These are phyloP conservation scores for Trachelus iudaicus DNA, from an alignment of 2,888 invertebrate species.

Conservation along the genomic window DNA sequence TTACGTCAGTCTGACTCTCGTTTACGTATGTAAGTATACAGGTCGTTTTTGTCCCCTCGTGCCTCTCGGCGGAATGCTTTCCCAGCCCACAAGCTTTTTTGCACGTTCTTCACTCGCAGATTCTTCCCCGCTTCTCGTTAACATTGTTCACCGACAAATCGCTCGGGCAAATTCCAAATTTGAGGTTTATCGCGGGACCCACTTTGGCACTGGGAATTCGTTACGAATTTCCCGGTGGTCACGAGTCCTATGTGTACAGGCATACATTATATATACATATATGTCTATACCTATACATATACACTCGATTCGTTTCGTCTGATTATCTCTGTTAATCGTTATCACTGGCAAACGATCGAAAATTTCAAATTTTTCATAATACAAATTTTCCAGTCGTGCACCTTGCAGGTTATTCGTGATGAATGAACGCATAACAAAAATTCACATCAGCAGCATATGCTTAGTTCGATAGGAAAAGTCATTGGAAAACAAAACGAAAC, in stretches of 20 bases:
- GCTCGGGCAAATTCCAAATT: not conserved
- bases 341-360: not conserved
- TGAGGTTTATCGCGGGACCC: not conserved
- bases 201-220: not conserved
- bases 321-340: too few species aligned
- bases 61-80: not conserved
- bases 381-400: not conserved
- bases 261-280: too few species aligned
- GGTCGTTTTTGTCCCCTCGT: not conserved
- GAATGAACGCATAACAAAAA: not conserved
- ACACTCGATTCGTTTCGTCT: too few species aligned
- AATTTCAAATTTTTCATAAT: not conserved
- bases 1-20: not conserved
- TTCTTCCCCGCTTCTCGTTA: not conserved
- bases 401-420: not conserved
- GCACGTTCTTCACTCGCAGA: not conserved
- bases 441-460: not conserved
- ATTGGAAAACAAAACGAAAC: not conserved
- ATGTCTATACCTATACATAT: too few species aligned
- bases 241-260: not conserved
- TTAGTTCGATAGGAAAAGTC: not conserved
- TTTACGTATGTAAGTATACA: not conserved
- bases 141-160: not conserved
- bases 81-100: not conserved
- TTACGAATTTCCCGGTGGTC: not conserved